phyloP scores from a whole-genome alignment of 92 coral and sea anemone species.

The Chrysogorgia sp. region DNA sequence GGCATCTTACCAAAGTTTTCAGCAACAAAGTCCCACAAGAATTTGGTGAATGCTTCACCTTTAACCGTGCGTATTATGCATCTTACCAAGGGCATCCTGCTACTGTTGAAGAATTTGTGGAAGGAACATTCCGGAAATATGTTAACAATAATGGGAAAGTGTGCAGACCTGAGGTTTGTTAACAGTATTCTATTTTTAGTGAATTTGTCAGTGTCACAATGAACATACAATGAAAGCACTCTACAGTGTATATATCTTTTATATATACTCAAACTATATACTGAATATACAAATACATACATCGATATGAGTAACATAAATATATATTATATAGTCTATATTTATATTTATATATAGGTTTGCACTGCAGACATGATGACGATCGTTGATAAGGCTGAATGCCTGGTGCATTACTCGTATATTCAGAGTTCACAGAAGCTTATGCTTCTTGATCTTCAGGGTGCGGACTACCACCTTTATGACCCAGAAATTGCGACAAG shows the following conservation, averaged over 20 bases:
- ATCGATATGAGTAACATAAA: neutral
- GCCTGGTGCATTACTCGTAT: constrained; percentile 45
- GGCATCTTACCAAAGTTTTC: constrained; percentile 25
- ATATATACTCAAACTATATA: too few species aligned
- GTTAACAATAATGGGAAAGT: constrained; percentile 31
- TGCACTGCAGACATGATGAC: too few species aligned
- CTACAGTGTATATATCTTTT: too few species aligned
- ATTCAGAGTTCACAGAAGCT: constrained; percentile 19
- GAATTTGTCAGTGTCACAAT: too few species aligned
- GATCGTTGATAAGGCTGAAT: constrained; percentile 33
- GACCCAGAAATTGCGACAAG: constrained; percentile 58
- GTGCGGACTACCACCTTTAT: constrained; percentile 35
- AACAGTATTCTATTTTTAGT: too few species aligned
- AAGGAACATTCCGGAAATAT: constrained; percentile 35
- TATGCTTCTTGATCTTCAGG: constrained; percentile 57
- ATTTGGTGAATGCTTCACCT: constrained; percentile 39
- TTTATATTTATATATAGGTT: too few species aligned
- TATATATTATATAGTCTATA: too few species aligned
- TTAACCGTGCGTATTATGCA: constrained; percentile 18
- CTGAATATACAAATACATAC: too few species aligned
- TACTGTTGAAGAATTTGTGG: constrained; percentile 43
- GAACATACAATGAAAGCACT: too few species aligned
- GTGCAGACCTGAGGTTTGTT: neutral
- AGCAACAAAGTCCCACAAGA: constrained; percentile 25
- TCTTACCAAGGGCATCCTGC: constrained; percentile 5